Evolutionary conservation across 2,888 invertebrate species (phyloP).

Genomic region (Volucella zonaria): DNA sequence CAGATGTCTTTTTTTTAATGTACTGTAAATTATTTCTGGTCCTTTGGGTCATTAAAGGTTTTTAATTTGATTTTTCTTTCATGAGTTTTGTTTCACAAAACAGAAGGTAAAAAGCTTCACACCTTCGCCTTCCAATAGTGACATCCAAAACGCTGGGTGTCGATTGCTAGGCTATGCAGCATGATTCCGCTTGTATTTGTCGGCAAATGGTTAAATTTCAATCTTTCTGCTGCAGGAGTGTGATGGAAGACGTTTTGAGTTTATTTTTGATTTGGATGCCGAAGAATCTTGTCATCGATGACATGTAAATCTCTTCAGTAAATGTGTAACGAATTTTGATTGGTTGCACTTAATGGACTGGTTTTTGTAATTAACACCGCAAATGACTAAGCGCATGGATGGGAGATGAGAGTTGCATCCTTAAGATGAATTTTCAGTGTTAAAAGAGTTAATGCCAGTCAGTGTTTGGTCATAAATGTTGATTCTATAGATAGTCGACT

Average conservation of each 20-base stretch:
- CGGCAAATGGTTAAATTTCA: conserved; percentile 65
- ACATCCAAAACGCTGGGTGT: conserved; percentile 21
- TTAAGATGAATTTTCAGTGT: conserved; percentile 1
- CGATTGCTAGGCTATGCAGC: neutral
- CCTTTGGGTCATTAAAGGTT: conserved; percentile 68
- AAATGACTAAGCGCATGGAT: conserved; percentile 34
- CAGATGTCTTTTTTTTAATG: conserved; percentile 65
- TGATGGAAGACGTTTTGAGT: conserved; percentile 8
- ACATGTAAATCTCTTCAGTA: conserved; percentile 64
- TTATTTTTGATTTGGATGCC: conserved; percentile 22
- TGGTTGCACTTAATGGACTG: conserved; percentile 57
- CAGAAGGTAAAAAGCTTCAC: conserved; percentile 34
- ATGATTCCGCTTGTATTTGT: conserved; percentile 38
- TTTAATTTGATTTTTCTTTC: conserved; percentile 57
- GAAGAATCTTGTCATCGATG: conserved; percentile 50
- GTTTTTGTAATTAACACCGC: conserved; percentile 66
- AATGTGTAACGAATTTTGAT: conserved; percentile 64
- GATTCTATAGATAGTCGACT: conserved; percentile 9
- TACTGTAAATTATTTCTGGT: conserved; percentile 52
- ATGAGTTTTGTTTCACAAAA: neutral
- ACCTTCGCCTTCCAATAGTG: conserved; percentile 42
- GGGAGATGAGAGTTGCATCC: neutral
- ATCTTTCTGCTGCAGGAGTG: conserved; percentile 26
- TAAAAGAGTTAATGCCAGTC: neutral
- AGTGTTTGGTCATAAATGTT: conserved; percentile 22